Conservation (phyloP, 2,797 vertebrate species). For the Bovichtus variegatus region DNA sequence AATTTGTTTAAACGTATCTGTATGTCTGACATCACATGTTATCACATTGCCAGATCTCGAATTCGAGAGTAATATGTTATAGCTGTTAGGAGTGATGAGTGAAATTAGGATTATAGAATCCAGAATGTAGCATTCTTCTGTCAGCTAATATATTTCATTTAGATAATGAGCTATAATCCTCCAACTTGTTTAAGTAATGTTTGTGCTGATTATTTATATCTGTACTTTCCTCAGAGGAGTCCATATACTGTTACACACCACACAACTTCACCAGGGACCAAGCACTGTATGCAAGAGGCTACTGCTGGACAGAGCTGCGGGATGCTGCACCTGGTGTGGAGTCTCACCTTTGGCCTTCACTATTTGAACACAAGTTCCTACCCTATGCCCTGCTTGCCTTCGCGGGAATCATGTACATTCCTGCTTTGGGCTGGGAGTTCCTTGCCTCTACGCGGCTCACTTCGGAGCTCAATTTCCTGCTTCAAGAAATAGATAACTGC, state of each 20-base stretch:
- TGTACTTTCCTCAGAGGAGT: constrained; percentile 90
- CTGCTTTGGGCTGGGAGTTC: constrained; percentile 97
- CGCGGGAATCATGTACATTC: constrained; percentile 98
- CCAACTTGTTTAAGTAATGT: background rate
- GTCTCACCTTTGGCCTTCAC: constrained; percentile 92
- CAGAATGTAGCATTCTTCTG: background rate
- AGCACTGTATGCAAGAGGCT: constrained; percentile 98
- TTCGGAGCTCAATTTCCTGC: constrained; percentile 99
- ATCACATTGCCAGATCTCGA: background rate
- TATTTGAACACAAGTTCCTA: constrained; percentile 98
- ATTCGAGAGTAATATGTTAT: background rate
- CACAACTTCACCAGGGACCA: constrained; percentile 99
- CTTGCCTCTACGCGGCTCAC: constrained; percentile 97
- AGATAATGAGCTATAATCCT: background rate
- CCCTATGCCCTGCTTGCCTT: constrained; percentile 98
- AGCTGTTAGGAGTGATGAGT: background rate
- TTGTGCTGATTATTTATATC: constrained; percentile 25
- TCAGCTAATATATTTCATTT: background rate
- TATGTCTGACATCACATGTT: background rate
- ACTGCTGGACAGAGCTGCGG: constrained; percentile 99
- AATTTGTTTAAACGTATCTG: background rate
- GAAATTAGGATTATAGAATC: background rate
- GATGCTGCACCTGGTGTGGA: constrained; percentile 94
- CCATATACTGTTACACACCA: constrained; percentile 99
- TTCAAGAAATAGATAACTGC: constrained; percentile 99